Evolutionary conservation across 2,888 invertebrate species (phyloP), one percentile per base, ranked within the genome.

Genomic region (Diloba caeruleocephala): DNA sequence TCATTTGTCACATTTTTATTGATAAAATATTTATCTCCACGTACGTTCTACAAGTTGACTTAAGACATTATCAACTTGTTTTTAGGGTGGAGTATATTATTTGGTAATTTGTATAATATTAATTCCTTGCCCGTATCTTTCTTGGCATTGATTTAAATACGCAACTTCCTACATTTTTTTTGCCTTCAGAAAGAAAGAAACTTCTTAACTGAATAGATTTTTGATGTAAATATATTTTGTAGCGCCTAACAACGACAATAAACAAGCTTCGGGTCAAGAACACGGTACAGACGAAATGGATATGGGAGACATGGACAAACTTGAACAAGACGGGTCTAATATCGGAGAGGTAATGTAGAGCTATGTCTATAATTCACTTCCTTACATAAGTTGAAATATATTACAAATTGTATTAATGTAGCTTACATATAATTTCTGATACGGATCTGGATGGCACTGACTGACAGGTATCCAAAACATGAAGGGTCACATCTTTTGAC

Each of bases 221-320:
- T 15, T 53, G 32, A 74, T 17, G 1, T 29, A 3, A 10, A 21
- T 51, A 48, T 28, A 7, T 14, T 72, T 71, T 33, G 1, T 50
- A 82, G 79, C 76, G 67, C 69, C 66, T 25, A 63, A 72, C 9
- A 75, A 71, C 41, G 90, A 90, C 31, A 75, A 58, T n/a, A 91
- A 91, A 45, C 85, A 85, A 53, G 90, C 90, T 17, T 61, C 80
- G 0, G 71, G 73, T 9, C 82, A 83, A 21, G 92, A 92, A 1
- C 90, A 89, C 12, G 90, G 90, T 0, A 77, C 81, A 0, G 92
- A 93, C 55, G 92, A 93, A 54, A 92, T 93, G 90, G 94, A 94
- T 33, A 91, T 94, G 81, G 92, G 89, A 3, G 93, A 94, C 34
- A 93, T 94, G 92, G 94, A 94, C 55, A 94, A 94, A 65, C 74